Evolutionary conservation across 2,888 invertebrate species (phyloP).

Genomic region (Beris morrisii): DNA sequence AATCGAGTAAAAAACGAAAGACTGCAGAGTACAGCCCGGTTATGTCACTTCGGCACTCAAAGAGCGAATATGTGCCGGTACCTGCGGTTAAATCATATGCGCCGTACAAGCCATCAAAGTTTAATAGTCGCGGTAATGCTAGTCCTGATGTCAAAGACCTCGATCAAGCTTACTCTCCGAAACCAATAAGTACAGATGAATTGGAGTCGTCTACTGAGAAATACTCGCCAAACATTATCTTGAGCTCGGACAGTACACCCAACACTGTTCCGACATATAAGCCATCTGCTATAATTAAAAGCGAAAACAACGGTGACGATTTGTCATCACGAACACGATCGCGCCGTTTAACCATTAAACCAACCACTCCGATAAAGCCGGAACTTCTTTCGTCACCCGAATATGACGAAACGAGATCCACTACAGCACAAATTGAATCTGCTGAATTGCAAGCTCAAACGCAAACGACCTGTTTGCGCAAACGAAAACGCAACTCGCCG

Average conservation of each 20-base stretch:
- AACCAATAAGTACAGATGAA: slow-evolving; percentile 22
- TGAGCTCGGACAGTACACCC: background rate
- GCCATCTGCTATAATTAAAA: slow-evolving; percentile 22
- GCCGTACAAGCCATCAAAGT: slow-evolving; percentile 28
- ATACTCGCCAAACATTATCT: slow-evolving; percentile 11
- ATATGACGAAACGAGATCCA: background rate
- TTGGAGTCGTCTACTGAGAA: background rate
- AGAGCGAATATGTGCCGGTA: slow-evolving; percentile 17
- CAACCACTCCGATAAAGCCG: too few species aligned
- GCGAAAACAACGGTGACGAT: too few species aligned
- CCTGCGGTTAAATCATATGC: background rate
- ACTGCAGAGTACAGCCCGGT: too few species aligned
- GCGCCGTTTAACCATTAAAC: too few species aligned
- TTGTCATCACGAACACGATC: too few species aligned
- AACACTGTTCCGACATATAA: slow-evolving; percentile 17
- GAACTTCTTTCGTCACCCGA: background rate
- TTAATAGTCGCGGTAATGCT: background rate
- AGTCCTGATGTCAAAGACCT: slow-evolving; percentile 10
- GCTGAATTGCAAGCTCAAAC: background rate
- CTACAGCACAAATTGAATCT: background rate
- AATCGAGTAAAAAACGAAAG: background rate
- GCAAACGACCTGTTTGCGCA: too few species aligned
- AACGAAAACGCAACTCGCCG: too few species aligned
- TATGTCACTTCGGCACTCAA: background rate
- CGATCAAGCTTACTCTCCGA: slow-evolving; percentile 28